Evolutionary conservation across 1,140 invertebrate species (phyloP), one percentile per base, ranked within the genome.

Genomic region (Ceratina japonica): DNA sequence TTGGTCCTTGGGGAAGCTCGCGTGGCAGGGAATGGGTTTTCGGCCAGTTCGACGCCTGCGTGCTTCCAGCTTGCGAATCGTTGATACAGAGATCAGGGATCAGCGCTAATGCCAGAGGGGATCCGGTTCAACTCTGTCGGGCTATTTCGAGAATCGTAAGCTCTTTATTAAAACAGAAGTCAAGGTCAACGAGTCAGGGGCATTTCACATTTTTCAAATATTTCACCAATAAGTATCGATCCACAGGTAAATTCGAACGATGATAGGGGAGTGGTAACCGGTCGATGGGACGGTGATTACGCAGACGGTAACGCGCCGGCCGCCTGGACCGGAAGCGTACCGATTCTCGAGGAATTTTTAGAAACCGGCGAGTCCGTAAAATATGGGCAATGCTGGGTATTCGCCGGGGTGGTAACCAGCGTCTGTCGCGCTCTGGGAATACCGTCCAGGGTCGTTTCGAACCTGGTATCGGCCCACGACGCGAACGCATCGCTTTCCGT

Each of bases 331-430:
- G 95, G 94, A 61, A 93, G 92, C 68, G 89, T 93, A 0, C 90
- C 92, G 0, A 95, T 95, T 68, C 78, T 95, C 16, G 93, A 95
- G 78, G 79, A 95, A 81, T 95, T 93, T 82, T 86, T 93, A 51
- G 89, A 92, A 52, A 93, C 90, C 5, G 89, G 89, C 15, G 85
- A 90, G 16, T 91, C 94, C 0, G 95, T 95, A 3, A 94, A 93
- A 70, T 96, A 94, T 85, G 95, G 95, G 0, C 95, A 96, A 83
- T 96, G 95, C 83, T 96, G 95, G 95, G 95, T 95, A 0, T 95
- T 95, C 85, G 94, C 95, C 37, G 95, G 94, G 12, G 90, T 95
- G 0, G 89, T 94, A 0, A 94, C 94, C 13, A 94, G 94, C 65
- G 83, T 94, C 88, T 95, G 94, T 78, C 90, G 95, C 10, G 94